Conservation (phyloP, 2,797 vertebrate genomes). For the Columba guinea region DNA sequence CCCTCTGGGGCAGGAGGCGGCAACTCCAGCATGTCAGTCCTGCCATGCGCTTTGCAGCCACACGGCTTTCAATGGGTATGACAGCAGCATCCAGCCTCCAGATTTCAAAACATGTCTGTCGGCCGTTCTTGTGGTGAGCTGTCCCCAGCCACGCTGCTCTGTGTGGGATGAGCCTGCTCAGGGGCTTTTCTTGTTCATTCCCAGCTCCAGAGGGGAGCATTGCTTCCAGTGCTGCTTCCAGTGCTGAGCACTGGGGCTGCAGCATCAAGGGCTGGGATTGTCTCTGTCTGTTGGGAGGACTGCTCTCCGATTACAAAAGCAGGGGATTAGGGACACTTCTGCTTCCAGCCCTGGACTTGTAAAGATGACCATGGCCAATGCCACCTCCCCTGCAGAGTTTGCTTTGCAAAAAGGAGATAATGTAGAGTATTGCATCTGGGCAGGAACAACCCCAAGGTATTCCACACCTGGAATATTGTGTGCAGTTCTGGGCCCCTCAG, state of each 20-base stretch:
- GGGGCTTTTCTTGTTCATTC: background rate
- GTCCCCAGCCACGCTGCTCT: background rate
- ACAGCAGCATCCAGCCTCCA: background rate
- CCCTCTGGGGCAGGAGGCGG: background rate
- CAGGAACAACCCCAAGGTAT: too few species aligned
- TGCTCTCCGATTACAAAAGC: background rate
- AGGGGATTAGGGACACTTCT: background rate
- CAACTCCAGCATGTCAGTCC: background rate
- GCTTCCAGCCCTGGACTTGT: background rate
- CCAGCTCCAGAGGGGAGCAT: background rate
- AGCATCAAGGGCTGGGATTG: background rate
- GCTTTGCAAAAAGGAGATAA: background rate
- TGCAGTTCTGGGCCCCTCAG: too few species aligned
- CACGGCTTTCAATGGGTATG: background rate
- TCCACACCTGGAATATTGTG: too few species aligned
- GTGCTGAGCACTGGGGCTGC: background rate
- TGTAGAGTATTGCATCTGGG: too few species aligned
- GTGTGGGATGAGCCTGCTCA: accelerated
- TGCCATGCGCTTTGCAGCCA: background rate
- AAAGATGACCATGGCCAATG: background rate
- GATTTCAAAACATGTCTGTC: background rate
- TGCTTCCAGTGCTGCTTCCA: background rate
- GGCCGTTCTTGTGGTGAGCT: background rate
- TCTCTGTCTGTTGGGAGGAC: background rate
- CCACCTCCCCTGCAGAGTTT: background rate